A percentile compares a stretch with the other conserved stretches of the same genome.
Conservation (phyloP, 2,888 invertebrate genomes). For the Allacma fusca region DNA sequence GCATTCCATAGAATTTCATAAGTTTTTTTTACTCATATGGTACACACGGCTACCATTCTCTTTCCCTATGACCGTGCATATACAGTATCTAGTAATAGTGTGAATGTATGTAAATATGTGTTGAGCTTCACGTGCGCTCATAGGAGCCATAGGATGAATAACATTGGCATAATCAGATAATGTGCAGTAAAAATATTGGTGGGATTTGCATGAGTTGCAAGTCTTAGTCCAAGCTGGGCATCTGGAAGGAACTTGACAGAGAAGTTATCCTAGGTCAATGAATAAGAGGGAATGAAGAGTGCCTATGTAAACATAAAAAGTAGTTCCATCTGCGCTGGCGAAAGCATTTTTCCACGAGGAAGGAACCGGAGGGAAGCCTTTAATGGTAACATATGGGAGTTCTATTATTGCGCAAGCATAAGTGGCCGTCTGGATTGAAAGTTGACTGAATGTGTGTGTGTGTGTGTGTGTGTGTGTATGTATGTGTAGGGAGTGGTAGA, state of each 20-base stretch:
- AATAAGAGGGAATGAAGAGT: constrained; percentile 14
- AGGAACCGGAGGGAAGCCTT: constrained; percentile 21
- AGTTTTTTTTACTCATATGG: too few relatives aligned
- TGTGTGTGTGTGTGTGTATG: constrained; percentile 1
- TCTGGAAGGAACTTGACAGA: not conserved
- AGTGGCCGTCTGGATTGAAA: constrained; percentile 19
- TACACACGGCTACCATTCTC: too few relatives aligned
- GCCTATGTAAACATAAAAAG: constrained; percentile 1
- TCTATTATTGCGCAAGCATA: not conserved
- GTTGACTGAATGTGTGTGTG: not conserved
- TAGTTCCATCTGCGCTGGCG: constrained; percentile 14
- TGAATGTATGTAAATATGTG: too few relatives aligned
- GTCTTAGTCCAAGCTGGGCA: not conserved
- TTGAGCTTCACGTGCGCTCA: too few relatives aligned
- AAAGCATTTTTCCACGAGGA: not conserved
- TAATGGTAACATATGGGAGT: constrained; percentile 31
- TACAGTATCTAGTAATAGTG: too few relatives aligned
- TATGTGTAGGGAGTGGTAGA: not conserved
- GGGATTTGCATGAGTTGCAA: not conserved
- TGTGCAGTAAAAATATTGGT: too few relatives aligned
- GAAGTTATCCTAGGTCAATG: constrained; percentile 38
- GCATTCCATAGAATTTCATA: too few relatives aligned
- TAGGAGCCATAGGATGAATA: too few relatives aligned
- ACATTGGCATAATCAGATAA: too few relatives aligned
- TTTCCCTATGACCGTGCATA: too few relatives aligned